Base-by-base conservation (phyloP, 2,888 invertebrate species). In the Cephus pulcher region DNA sequence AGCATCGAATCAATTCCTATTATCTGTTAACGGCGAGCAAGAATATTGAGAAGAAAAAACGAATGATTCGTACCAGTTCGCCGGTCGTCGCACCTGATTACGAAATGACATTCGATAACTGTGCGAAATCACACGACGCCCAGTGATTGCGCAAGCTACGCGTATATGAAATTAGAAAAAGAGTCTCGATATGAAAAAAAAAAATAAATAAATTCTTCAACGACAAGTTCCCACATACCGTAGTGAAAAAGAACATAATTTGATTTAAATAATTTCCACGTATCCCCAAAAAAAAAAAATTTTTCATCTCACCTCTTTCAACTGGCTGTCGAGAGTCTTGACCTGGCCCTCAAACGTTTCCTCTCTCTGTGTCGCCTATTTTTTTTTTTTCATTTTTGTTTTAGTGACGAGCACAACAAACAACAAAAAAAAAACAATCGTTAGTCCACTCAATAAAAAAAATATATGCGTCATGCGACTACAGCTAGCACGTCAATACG, bases 321-420 rank as follows among this genome's bases (percentile, higher is more conserved):
- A 95, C 93, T 97, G 96, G 93, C 95, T 95, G 93, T 96, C 96
- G 93, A 98, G 94, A 91, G 95, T 94, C 94, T 97, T 97, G 91
- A 98, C 96, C 93, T 97, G 97, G 92, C 95, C 95, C 92, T 97
- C 96, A 94, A 96, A 97, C 88, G 96, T 95, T 93, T 98, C 98
- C 94, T 98, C 98, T 93, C 98, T 96, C 94, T 97, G 96, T 91
- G 98, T 97, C 90, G 98, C 98, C 98, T 98, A 94, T 82, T 91
- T 87, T 91, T 92, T 92, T 40, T 33, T 33, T 33, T 40, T 40
- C 15, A 15, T 40, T 40, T 40, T 23, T 40, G 15, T 40, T 88
- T 84, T 83, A 91, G 88, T 89, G 87, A 88, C 15, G 74, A 23
- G 56, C 23, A 76, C 69, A 69, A 69, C 34, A 76, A 73, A 76